phyloP scores from a whole-genome alignment of 2,888 invertebrate species.

The Pinctada fucata region DNA sequence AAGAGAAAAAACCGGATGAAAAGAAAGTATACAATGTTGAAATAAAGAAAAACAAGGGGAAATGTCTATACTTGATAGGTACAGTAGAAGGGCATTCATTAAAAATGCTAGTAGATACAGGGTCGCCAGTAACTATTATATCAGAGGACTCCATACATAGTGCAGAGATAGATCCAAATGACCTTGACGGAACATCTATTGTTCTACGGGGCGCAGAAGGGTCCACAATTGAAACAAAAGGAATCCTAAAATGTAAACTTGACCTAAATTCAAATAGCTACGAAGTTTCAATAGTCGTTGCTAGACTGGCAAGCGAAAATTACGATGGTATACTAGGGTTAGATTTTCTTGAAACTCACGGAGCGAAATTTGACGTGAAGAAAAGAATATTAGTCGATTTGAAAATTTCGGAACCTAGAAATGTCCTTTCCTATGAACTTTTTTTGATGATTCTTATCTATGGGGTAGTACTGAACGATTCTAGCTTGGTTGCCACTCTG shows the following conservation, averaged over 20 bases:
- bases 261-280: not conserved
- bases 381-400: not conserved
- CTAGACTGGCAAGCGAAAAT: not conserved
- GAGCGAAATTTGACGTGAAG: not conserved
- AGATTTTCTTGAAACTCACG: constrained; percentile 6
- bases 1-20: not conserved
- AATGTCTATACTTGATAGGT: not conserved
- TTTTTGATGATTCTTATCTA: too few species aligned
- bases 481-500: too few species aligned
- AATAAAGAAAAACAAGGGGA: not conserved
- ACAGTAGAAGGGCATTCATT: not conserved
- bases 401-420: too few species aligned
- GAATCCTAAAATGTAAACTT: not conserved
- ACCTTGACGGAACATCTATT: not conserved
- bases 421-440: too few species aligned
- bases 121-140: not conserved
- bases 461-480: too few species aligned
- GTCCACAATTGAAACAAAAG: not conserved
- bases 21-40: not conserved
- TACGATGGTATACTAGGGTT: constrained; percentile 1
- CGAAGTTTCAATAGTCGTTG: not conserved
- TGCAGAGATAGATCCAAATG: not conserved
- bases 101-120: not conserved
- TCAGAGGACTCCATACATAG: not conserved
- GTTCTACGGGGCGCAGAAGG: not conserved